Percentiles rank a stretch among this genome's conserved stretches.
phyloP scores from a whole-genome alignment of 1,140 invertebrate species.

The Drosophila ananassae region DNA sequence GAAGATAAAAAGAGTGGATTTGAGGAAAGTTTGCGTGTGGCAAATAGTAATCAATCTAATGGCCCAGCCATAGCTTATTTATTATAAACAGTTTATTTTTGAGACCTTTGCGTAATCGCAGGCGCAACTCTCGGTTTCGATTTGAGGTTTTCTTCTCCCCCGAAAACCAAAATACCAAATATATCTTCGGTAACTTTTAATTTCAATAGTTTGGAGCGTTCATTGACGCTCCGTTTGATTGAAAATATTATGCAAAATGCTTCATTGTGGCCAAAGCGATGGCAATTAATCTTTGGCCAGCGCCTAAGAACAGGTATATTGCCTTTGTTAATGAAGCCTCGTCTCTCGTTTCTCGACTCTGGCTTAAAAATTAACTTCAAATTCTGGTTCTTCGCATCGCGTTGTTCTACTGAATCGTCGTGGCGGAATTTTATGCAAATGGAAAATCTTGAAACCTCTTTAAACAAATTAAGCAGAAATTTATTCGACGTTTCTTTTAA shows the following conservation, averaged over 20 bases:
- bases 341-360: slow-evolving; percentile 11
- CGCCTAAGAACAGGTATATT: slow-evolving; percentile 66
- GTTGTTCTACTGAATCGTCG: slow-evolving; percentile 37
- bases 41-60: slow-evolving; percentile 57
- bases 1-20: slow-evolving; percentile 32
- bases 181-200: slow-evolving; percentile 56
- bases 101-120: slow-evolving; percentile 66
- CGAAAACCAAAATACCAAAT: slow-evolving; percentile 2
- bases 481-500: slow-evolving; percentile 49
- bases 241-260: slow-evolving; percentile 64
- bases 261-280: slow-evolving; percentile 41
- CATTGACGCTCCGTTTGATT: slow-evolving; percentile 68
- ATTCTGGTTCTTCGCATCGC: slow-evolving; percentile 34
- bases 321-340: slow-evolving; percentile 69
- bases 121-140: slow-evolving; percentile 64
- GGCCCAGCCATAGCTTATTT: slow-evolving; percentile 35
- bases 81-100: slow-evolving; percentile 63
- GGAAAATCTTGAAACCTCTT: slow-evolving; percentile 70
- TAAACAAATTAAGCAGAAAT: slow-evolving; percentile 71
- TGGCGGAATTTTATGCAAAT: slow-evolving; percentile 72
- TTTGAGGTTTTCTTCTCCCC: slow-evolving; percentile 28
- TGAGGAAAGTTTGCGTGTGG: slow-evolving; percentile 56
- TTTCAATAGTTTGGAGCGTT: slow-evolving; percentile 69
- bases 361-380: slow-evolving; percentile 32
- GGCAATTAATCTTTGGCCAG: slow-evolving; percentile 67